Evolutionary conservation across 2,113 vertebrate genomes (phyloP), one percentile per base, ranked within the genome.

Genomic region (Chitala chitala): DNA sequence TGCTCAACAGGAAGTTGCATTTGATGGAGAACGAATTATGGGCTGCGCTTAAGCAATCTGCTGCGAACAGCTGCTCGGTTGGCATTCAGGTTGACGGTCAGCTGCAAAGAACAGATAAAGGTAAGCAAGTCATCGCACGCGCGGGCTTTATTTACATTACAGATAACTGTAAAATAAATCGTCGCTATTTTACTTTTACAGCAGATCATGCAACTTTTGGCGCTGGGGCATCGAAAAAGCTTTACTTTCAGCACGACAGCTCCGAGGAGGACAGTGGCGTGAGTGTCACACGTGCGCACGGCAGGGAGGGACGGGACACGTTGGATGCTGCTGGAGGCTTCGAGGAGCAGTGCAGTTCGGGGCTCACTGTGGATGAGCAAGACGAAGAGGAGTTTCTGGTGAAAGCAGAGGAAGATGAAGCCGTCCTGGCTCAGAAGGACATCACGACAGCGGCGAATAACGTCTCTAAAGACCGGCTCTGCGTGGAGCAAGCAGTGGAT

Each of bases 11-110:
- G 9, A 87, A 84, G 76, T 13, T 88, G n/a, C 13, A 65, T 51
- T 42, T 76, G 69, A 78, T 86, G 75, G 87, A 90, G 54, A 86
- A 75, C 8, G 85, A 89, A 75, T 71, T 83, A 24, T 31, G 75
- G 24, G 17, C 69, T 1, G 20, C 65, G 22, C 71, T 50, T 13
- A 33, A 36, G 51, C 53, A 86, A 40, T 79, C 76, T 36, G 75
- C 78, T 38, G 78, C 36, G 29, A 48, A 59, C 42, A 40, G 68
- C 71, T 50, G 33, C 40, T 38, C 29, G 22, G 44, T 63, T 50
- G 68, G 48, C 10, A 17, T 69, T 26, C 72, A 50, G 58, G 42
- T 38, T 50, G 72, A 29, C n/a, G 26, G 36, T 31, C n/a, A 63
- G 24, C 26, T 50, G 46, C 31, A 58, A 64, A 44, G 4, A 51